Conservation (phyloP, 2,888 invertebrate species). For the Cynaeus angustus region DNA sequence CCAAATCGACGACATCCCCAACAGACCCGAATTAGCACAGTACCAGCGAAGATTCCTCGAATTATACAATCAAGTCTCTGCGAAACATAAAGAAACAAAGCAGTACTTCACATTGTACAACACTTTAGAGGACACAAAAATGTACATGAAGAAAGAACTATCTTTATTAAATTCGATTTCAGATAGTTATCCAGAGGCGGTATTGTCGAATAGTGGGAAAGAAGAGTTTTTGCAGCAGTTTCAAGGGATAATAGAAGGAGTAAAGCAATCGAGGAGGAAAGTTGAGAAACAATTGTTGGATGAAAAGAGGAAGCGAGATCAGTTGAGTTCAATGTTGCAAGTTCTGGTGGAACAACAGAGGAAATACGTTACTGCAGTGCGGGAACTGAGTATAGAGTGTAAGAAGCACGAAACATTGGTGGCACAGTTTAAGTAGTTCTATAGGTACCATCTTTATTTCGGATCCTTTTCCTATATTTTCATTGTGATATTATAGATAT, state of each 20-base stretch:
- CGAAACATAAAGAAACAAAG: conserved; percentile 97
- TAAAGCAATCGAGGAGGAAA: conserved; percentile 89
- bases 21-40: conserved; percentile 93
- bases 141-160: conserved; percentile 94
- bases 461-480: background rate
- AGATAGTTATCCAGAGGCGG: conserved; percentile 92
- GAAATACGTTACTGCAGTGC: conserved; percentile 83
- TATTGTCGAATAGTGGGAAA: conserved; percentile 84
- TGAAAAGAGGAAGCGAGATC: conserved; percentile 79
- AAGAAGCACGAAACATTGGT: conserved; percentile 76
- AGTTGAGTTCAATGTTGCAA: conserved; percentile 77
- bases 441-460: too few relatives aligned
- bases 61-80: conserved; percentile 96
- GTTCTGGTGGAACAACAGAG: conserved; percentile 81
- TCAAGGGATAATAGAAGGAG: conserved; percentile 90
- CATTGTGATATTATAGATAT: background rate
- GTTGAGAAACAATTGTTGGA: conserved; percentile 77
- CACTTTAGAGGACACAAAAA: conserved; percentile 93
- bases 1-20: conserved; percentile 94
- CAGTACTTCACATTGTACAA: conserved; percentile 98
- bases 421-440: conserved; percentile 26
- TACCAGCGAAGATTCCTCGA: conserved; percentile 97
- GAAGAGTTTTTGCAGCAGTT: conserved; percentile 94
- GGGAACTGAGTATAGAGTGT: conserved; percentile 84
- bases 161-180: conserved; percentile 90